These are phyloP conservation scores for Microtus ochrogaster DNA, from an alignment of 2,113 vertebrate species.

Conservation along the genomic window DNA sequence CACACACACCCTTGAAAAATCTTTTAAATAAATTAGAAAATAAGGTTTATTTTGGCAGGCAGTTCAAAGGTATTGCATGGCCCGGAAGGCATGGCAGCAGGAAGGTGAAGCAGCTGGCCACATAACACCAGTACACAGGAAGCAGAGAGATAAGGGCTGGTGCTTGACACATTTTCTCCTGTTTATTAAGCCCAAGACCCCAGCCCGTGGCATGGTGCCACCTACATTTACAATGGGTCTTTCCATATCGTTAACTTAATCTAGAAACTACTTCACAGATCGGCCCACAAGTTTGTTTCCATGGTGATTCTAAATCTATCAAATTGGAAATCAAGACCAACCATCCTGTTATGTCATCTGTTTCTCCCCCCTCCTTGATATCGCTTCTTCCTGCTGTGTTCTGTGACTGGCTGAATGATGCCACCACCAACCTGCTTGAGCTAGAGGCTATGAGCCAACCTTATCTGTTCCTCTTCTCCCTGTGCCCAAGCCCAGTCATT, in stretches of 20 bases:
- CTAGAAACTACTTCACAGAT: background rate
- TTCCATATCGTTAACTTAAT: background rate
- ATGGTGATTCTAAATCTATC: background rate
- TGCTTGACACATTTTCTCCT: background rate
- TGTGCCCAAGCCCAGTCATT: too few species aligned
- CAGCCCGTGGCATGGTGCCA: background rate
- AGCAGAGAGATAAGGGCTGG: background rate
- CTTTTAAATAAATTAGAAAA: background rate
- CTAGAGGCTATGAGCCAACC: background rate
- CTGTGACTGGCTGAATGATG: background rate
- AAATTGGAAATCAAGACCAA: background rate
- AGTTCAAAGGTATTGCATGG: background rate
- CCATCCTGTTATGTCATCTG: background rate
- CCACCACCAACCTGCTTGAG: background rate
- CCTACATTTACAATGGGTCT: background rate
- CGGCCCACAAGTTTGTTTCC: background rate
- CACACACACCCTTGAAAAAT: background rate
- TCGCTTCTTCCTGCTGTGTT: background rate
- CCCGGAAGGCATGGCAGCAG: background rate
- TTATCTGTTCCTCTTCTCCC: background rate
- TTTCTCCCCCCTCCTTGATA: background rate
- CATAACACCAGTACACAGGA: background rate
- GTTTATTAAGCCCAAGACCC: background rate
- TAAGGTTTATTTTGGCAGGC: background rate
- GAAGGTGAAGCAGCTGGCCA: background rate